Conservation (phyloP, 1,140 invertebrate genomes). For the Oryctes rhinoceros region DNA sequence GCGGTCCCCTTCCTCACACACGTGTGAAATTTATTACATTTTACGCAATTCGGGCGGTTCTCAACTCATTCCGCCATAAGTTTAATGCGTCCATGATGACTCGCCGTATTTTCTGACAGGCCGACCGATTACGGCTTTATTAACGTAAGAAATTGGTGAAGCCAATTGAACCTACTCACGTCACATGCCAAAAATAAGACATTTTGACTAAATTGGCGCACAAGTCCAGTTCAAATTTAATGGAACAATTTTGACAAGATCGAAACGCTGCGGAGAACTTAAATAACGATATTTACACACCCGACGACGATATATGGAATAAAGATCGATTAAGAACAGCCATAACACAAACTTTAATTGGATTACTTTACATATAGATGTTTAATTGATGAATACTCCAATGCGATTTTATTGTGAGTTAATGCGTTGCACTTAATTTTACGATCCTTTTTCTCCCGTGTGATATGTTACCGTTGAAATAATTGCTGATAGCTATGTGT, state of each 20-base stretch:
- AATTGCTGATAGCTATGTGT: neutral
- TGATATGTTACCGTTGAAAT: constrained; percentile 1
- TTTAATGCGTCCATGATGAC: constrained; percentile 15
- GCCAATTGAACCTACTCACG: neutral
- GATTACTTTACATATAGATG: constrained; percentile 15
- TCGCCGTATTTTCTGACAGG: constrained; percentile 24
- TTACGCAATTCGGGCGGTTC: constrained; percentile 3
- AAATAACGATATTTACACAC: constrained; percentile 26
- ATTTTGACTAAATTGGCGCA: neutral
- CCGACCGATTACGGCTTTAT: constrained; percentile 15
- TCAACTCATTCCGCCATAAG: constrained; percentile 3
- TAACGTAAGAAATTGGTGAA: neutral
- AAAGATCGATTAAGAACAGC: neutral
- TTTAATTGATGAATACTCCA: constrained; percentile 9
- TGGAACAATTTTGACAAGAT: constrained; percentile 30
- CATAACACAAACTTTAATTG: neutral
- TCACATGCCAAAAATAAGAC: constrained; percentile 16
- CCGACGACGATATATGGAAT: neutral
- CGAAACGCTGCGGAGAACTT: neutral
- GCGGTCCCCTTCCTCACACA: neutral
- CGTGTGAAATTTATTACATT: constrained; percentile 21
- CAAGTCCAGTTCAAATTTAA: constrained; percentile 24
- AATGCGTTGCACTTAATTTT: neutral
- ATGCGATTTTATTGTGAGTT: constrained; percentile 16
- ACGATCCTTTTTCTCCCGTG: neutral